Conservation (phyloP, 2,888 invertebrate genomes). For the Nysson spinosus region DNA sequence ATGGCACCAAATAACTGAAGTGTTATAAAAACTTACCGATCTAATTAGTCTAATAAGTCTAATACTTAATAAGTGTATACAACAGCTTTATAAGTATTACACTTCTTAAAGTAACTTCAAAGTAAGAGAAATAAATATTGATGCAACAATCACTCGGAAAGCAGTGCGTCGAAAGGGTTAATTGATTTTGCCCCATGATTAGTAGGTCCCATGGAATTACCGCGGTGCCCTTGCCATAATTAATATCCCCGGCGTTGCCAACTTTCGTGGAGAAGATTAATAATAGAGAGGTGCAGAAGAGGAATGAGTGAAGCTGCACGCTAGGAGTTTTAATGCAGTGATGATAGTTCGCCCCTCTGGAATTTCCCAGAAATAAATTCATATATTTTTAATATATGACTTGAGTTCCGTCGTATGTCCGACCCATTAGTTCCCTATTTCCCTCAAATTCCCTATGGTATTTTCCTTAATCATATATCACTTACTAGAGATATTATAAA, state of each 20-base stretch:
- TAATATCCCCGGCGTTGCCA: constrained; percentile 67
- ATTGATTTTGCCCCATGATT: constrained; percentile 69
- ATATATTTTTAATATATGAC: constrained; percentile 35
- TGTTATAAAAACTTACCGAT: no score
- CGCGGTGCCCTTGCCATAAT: constrained; percentile 66
- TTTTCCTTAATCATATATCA: neutral
- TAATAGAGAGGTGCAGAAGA: constrained; percentile 50
- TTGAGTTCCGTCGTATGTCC: constrained; percentile 21
- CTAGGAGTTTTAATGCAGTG: constrained; percentile 62
- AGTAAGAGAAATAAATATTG: no score
- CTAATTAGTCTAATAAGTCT: no score
- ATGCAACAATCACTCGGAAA: no score
- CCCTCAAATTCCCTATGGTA: no score
- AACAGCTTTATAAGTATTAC: no score
- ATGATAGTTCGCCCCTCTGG: constrained; percentile 49
- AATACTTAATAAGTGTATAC: no score
- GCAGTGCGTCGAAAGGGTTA: no score
- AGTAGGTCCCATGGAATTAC: constrained; percentile 67
- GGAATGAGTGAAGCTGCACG: constrained; percentile 20
- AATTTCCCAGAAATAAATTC: constrained; percentile 28
- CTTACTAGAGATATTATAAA: neutral
- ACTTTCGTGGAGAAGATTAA: constrained; percentile 70
- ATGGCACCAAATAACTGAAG: no score
- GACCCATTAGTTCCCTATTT: constrained; percentile 13
- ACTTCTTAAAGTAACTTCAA: no score